Evolutionary conservation across 2,888 invertebrate species (phyloP), one percentile per base, ranked within the genome.

Genomic region (Nebria brevicollis): DNA sequence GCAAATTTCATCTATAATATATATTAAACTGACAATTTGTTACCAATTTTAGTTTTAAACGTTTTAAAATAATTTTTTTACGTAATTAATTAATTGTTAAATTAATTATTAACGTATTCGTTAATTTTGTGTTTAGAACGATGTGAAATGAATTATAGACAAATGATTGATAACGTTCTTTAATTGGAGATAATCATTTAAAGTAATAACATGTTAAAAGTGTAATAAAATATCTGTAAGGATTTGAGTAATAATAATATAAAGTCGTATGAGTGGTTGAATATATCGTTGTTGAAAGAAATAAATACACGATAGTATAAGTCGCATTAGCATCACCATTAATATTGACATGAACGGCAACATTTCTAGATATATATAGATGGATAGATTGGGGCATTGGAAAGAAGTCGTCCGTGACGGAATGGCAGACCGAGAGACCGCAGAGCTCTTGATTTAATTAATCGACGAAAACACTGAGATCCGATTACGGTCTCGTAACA

Each of bases 371-470:
- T 20, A 20, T 20, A 10, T 10, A 43, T 43, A 43, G 10, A 43
- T 10, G 43, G 54, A 54, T 54, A 54, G 54, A 54, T 13, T 13
- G 54, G 54, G 54, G 54, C 13, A 54, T 54, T 54, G 54, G 54
- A 13, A 54, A 54, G 54, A 54, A 54, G 6, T 54, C 54, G 54
- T 54, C 54, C 54, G 54, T 54, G 13, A 54, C 54, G 54, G 54
- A 54, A 11, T 8, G 54, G 13, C 54, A 54, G 54, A 54, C 54
- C 54, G 54, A 70, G 25, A 70, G 70, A 26, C 70, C 72, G 64
- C 54, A 72, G 72, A n/a, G 65, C 72, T 77, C 72, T 77, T 77
- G 65, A 77, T 77, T 72, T 34, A 77, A 77, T 77, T 77, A 77
- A 77, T 77, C 77, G 77, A 20, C 77, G 64, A 26, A 77, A 72